Conservation (phyloP, 2,113 vertebrate genomes). For the Speoplatyrhinus poulsoni region DNA sequence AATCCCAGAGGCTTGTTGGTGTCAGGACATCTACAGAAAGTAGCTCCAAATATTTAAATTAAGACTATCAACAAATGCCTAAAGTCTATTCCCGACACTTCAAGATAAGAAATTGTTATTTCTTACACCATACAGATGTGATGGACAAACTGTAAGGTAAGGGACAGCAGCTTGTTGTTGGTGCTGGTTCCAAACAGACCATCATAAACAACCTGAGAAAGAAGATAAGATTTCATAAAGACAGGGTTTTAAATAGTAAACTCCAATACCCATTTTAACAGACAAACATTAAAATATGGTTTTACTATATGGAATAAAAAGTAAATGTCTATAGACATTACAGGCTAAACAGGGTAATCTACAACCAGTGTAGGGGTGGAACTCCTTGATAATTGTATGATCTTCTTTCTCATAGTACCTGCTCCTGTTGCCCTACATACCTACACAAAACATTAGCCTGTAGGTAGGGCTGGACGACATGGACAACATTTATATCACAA, state of each 20-base stretch:
- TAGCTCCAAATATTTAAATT: neutral
- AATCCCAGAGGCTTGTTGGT: slow-evolving; percentile 94
- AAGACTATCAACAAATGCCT: neutral
- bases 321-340: neutral
- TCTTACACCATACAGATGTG: slow-evolving; percentile 98
- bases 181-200: slow-evolving; percentile 95
- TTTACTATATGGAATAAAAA: too few species aligned
- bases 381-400: too few species aligned
- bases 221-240: neutral
- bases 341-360: too few species aligned
- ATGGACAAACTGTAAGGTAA: slow-evolving; percentile 96
- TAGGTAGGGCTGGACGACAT: too few species aligned
- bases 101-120: neutral
- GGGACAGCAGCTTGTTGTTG: slow-evolving; percentile 92
- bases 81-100: neutral
- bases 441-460: too few species aligned
- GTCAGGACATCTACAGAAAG: slow-evolving; percentile 87
- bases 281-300: too few species aligned
- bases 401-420: too few species aligned
- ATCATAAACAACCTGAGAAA: slow-evolving; percentile 91
- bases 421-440: too few species aligned
- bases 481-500: too few species aligned
- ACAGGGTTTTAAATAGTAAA: too few species aligned
- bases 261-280: too few species aligned
- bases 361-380: too few species aligned